Conservation (phyloP, 1,140 invertebrate genomes). For the Hyles vespertilio region DNA sequence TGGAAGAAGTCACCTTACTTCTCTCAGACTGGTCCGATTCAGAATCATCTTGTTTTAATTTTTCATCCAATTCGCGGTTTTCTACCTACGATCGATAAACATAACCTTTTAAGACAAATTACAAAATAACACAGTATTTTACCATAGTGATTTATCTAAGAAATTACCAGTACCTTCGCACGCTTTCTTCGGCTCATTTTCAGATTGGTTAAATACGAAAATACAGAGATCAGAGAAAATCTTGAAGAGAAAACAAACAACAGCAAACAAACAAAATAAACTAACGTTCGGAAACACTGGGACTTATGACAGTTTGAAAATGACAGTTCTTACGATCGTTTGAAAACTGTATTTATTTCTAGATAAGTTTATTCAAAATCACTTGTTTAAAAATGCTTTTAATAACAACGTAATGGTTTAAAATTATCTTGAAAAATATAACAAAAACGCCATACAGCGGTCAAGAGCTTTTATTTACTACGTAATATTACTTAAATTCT, state of each 20-base stretch:
- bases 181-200: constrained; percentile 82
- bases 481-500: background rate
- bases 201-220: background rate
- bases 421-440: too few relatives aligned
- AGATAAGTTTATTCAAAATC: too few relatives aligned
- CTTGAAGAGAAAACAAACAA: constrained; percentile 2
- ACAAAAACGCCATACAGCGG: constrained; percentile 6
- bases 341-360: constrained; percentile 2
- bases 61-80: constrained; percentile 82
- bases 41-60: constrained; percentile 81
- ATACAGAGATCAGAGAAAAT: constrained; percentile 1
- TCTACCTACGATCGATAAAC: constrained; percentile 77
- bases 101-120: constrained; percentile 41
- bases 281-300: background rate
- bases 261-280: constrained; percentile 20
- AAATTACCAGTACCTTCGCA: constrained; percentile 73
- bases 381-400: too few relatives aligned
- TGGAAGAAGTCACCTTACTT: constrained; percentile 74
- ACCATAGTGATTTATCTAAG: constrained; percentile 1
- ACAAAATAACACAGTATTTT: constrained; percentile 23
- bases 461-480: constrained; percentile 25
- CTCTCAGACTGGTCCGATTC: constrained; percentile 80
- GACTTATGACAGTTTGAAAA: background rate
- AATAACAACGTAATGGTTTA: too few relatives aligned
- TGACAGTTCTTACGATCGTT: background rate